A percentile compares a stretch with the other conserved stretches of the same genome.
Evolutionary conservation across 2,797 vertebrate genomes (phyloP).

Genomic region (Catostomus latipinnis): DNA sequence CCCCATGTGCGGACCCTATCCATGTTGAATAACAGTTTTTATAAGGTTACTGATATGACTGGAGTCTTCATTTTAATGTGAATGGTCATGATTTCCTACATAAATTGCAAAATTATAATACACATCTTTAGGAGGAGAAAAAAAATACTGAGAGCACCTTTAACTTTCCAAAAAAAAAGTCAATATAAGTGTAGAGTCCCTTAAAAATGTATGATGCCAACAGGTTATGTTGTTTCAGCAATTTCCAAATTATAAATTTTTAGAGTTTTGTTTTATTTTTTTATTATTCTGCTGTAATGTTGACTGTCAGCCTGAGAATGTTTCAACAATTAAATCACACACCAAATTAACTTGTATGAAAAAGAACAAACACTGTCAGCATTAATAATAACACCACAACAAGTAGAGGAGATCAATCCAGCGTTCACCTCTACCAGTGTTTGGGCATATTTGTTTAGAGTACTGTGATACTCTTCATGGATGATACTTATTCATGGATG

Average conservation of each 20-base stretch:
- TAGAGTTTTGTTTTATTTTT: neutral
- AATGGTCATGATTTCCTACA: no score
- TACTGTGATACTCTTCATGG: neutral
- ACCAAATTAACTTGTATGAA: neutral
- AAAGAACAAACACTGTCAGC: neutral
- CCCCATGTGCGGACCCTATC: no score
- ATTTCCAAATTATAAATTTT: neutral
- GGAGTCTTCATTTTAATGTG: no score
- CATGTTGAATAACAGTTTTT: no score
- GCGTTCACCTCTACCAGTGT: slow-evolving; percentile 14
- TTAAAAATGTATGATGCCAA: no score
- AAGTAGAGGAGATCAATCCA: neutral
- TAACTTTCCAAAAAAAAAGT: no score
- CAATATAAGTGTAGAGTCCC: no score
- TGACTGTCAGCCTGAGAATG: slow-evolving; percentile 9
- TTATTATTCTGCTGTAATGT: slow-evolving; percentile 11
- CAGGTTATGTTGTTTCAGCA: neutral
- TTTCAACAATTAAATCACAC: slow-evolving; percentile 15
- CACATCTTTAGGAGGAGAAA: no score
- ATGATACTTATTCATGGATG: neutral
- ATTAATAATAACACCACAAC: slow-evolving; percentile 8
- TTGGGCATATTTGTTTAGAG: slow-evolving; percentile 28
- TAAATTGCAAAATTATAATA: no score
- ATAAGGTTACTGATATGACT: no score
- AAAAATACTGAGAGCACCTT: no score